These are phyloP conservation scores for Thamnophis elegans DNA, from an alignment of 2,797 vertebrate genomes.

Conservation along the genomic window DNA sequence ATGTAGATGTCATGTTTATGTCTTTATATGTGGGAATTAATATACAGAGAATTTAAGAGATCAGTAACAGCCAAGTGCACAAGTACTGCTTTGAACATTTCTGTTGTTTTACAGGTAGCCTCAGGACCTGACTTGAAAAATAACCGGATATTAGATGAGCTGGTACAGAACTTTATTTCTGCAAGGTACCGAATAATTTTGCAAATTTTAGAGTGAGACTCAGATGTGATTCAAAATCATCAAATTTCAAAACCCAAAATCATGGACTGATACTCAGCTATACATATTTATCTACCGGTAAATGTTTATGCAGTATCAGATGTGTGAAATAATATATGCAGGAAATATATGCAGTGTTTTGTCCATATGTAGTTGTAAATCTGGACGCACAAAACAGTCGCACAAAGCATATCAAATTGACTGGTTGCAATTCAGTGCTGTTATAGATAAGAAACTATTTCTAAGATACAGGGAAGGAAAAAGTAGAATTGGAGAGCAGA, in stretches of 20 bases:
- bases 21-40: conserved; percentile 6
- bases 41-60: neutral
- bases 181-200: conserved; percentile 78
- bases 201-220: conserved; percentile 1
- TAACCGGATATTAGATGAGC: conserved; percentile 88
- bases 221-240: neutral
- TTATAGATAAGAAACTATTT: neutral
- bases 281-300: neutral
- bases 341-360: neutral
- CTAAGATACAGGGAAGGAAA: neutral
- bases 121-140: conserved; percentile 88
- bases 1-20: conserved; percentile 31
- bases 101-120: conserved; percentile 74
- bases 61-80: conserved; percentile 18
- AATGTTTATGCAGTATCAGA: neutral
- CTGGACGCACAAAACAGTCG: neutral
- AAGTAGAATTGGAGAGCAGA: neutral
- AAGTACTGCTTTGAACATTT: conserved; percentile 38
- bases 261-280: neutral
- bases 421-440: neutral
- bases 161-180: conserved; percentile 82
- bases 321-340: neutral
- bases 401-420: neutral
- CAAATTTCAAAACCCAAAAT: neutral
- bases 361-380: neutral